Evolutionary conservation across 2,888 invertebrate genomes (phyloP).

Genomic region (Nasonia oneida): DNA sequence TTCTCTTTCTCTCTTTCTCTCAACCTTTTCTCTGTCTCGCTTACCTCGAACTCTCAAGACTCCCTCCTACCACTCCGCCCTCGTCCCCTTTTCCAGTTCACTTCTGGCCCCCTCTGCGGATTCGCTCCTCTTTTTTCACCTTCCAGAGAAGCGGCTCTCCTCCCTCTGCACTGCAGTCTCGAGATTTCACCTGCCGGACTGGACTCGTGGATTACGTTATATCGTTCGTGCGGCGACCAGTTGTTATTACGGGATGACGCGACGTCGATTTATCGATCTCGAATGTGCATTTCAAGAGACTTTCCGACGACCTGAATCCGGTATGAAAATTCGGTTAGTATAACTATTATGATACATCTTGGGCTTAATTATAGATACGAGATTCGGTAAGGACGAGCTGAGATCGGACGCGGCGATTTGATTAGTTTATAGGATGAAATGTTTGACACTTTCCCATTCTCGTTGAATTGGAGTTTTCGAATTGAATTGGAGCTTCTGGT

Average conservation of each 20-base stretch:
- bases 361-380: too few relatives aligned
- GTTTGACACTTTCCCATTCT: background rate
- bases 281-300: too few relatives aligned
- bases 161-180: background rate
- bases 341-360: background rate
- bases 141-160: background rate
- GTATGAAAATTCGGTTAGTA: background rate
- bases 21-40: background rate
- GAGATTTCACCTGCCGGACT: background rate
- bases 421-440: background rate
- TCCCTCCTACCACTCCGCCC: background rate
- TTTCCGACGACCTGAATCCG: background rate
- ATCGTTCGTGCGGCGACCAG: background rate
- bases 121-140: constrained; percentile 1
- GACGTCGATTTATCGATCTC: too few relatives aligned
- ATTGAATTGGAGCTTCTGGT: too few relatives aligned
- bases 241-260: background rate
- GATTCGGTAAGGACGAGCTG: too few relatives aligned
- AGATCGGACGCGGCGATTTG: background rate
- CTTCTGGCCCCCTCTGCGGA: background rate
- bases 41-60: background rate
- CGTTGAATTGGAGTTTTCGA: background rate
- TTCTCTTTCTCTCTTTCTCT: too few relatives aligned
- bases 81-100: constrained; percentile 20
- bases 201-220: background rate